Percentiles rank a stretch among this genome's conserved stretches.
Conservation (phyloP, 2,113 vertebrate species). For the Heterotilapia buettikoferi region DNA sequence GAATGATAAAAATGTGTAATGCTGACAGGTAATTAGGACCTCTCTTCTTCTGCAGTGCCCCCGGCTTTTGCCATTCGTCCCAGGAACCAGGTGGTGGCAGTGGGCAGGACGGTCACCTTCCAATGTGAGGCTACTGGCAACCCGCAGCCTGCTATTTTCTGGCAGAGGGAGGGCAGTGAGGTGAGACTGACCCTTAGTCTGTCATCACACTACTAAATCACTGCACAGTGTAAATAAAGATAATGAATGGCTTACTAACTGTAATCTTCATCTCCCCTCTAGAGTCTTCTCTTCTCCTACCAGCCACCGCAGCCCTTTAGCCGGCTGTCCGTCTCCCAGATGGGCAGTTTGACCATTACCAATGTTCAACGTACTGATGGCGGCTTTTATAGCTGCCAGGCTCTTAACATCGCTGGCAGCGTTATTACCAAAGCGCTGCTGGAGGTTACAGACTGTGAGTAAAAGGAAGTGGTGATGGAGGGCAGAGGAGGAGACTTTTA, state of each 20-base stretch:
- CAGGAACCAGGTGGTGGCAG: constrained; percentile 85
- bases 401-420: constrained; percentile 95
- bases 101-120: constrained; percentile 88
- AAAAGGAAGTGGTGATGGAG: background rate
- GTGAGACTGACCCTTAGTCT: constrained; percentile 64
- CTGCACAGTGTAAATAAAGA: background rate
- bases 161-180: constrained; percentile 92
- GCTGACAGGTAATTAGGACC: constrained; percentile 18
- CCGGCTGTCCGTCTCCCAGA: constrained; percentile 93
- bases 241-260: background rate
- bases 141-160: constrained; percentile 94
- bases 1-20: background rate
- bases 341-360: constrained; percentile 92
- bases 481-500: background rate
- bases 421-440: constrained; percentile 97
- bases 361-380: constrained; percentile 87
- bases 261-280: background rate
- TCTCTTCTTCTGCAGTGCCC: constrained; percentile 74
- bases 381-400: constrained; percentile 96
- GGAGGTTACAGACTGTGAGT: constrained; percentile 73
- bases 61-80: constrained; percentile 88
- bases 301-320: constrained; percentile 92
- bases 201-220: constrained; percentile 17
- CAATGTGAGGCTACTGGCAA: constrained; percentile 92
- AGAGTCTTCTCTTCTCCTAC: constrained; percentile 97